Conservation (phyloP, 2,797 vertebrate genomes). For the Mormyrops boulengeri region DNA sequence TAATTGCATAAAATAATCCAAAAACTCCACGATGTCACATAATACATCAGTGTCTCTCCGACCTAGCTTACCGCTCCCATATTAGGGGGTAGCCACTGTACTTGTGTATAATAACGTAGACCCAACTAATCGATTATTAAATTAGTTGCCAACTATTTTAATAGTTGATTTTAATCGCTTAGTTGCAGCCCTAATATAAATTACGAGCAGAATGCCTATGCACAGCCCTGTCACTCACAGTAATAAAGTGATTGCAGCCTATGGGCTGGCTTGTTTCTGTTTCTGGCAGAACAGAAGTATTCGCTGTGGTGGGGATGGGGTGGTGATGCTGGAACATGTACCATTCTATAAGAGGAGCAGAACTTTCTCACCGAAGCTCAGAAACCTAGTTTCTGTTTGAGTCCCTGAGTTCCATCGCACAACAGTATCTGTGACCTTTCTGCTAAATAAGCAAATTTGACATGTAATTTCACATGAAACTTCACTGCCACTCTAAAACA, state of each 20-base stretch:
- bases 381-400: too few species aligned
- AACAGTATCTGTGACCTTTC: not conserved
- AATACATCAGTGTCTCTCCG: too few species aligned
- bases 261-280: not conserved
- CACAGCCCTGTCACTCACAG: not conserved
- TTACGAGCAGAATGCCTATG: not conserved
- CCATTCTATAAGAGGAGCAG: not conserved
- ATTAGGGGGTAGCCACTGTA: too few species aligned
- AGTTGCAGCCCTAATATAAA: not conserved
- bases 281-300: not conserved
- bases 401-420: not conserved
- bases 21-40: too few species aligned
- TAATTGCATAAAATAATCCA: too few species aligned
- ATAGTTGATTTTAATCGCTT: too few species aligned
- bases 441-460: not conserved
- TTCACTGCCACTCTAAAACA: not conserved
- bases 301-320: not conserved
- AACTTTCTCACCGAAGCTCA: not conserved
- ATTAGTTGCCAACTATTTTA: too few species aligned
- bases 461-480: not conserved
- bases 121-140: too few species aligned
- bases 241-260: not conserved
- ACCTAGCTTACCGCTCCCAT: too few species aligned
- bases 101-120: too few species aligned
- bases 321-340: not conserved